phyloP scores from a whole-genome alignment of 2,888 invertebrate species.

The Atrina japonica region DNA sequence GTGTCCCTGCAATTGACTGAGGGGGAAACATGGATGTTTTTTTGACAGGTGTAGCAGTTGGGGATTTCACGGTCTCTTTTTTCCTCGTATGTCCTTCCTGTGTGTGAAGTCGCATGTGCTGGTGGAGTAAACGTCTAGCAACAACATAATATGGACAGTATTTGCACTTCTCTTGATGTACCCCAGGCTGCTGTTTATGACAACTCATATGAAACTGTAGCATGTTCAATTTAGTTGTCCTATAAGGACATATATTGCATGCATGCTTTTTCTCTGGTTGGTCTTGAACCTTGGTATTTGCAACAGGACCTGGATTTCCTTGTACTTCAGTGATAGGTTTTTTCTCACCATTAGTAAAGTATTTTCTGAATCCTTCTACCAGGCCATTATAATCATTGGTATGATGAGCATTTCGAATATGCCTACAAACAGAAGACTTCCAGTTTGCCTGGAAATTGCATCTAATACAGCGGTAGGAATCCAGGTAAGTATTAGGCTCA shows the following conservation, averaged over 20 bases:
- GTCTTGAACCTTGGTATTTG: neutral
- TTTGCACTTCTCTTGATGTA: conserved; percentile 89
- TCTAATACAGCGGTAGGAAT: conserved; percentile 62
- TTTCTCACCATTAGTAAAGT: conserved; percentile 22
- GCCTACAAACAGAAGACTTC: conserved; percentile 64
- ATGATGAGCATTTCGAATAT: conserved; percentile 67
- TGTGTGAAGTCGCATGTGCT: conserved; percentile 85
- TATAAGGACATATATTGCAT: conserved; percentile 89
- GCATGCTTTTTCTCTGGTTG: conserved; percentile 60
- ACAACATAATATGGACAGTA: conserved; percentile 90
- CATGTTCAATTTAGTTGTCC: conserved; percentile 71
- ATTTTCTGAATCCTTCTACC: conserved; percentile 28
- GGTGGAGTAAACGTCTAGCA: conserved; percentile 82
- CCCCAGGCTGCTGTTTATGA: conserved; percentile 86
- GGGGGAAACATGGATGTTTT: conserved; percentile 28
- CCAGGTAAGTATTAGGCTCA: conserved; percentile 35
- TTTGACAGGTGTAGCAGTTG: conserved; percentile 24
- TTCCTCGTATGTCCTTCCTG: conserved; percentile 39
- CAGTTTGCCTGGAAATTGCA: conserved; percentile 66
- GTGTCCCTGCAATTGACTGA: conserved; percentile 42
- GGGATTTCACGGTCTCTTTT: conserved; percentile 29
- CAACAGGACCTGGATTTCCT: neutral
- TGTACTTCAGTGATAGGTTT: conserved; percentile 1
- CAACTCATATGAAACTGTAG: conserved; percentile 84
- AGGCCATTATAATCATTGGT: conserved; percentile 58